Evolutionary conservation across 2,797 vertebrate species (phyloP), one percentile per base, ranked within the genome.

Genomic region (Gymnocypris eckloni): DNA sequence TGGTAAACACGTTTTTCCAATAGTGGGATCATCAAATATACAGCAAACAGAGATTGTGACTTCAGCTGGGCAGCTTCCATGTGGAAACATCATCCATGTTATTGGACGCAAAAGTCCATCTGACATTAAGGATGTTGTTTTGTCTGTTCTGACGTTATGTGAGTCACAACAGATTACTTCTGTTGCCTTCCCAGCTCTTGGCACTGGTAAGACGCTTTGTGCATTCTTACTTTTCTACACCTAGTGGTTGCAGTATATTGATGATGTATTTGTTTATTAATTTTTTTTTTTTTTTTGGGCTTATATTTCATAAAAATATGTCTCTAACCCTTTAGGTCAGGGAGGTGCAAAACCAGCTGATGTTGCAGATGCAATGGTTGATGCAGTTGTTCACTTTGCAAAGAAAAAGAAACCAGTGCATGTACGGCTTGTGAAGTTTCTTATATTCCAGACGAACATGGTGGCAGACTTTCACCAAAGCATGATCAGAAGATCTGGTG

Each of bases 131-230:
- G 80, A 56, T 0, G 56, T 59, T n/a, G 56, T 59, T 59, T 59
- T n/a, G 4, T n/a, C 56, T 59, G 56, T 59, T 59, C 56, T 59
- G 56, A 2, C n/a, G 22, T 11, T 59, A 59, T 59, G 56, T 12
- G 56, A 59, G 56, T 1, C 56, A 59, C 22, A 22, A 22, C 56
- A 59, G 3, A 59, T 59, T 71, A 80, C 39, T 0, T 97, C 97
- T 0, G 91, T 98, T 1, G 93, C 96, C 71, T 96, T 99, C 87
- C 97, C 98, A 0, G 97, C 97, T 28, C 95, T 98, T 86, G 97
- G 97, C 91, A 98, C 97, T 96, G 97, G 98, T 98, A 91, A 70
- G 4, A 84, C 0, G 0, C 11, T 75, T 25, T 52, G 59, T 64
- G 12, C 37, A 39, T 54, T 12, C n/a, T 41, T 52, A 9, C 48